These are phyloP conservation scores for Leptinotarsa texana DNA, from an alignment of 1,140 invertebrate species.

Conservation along the genomic window DNA sequence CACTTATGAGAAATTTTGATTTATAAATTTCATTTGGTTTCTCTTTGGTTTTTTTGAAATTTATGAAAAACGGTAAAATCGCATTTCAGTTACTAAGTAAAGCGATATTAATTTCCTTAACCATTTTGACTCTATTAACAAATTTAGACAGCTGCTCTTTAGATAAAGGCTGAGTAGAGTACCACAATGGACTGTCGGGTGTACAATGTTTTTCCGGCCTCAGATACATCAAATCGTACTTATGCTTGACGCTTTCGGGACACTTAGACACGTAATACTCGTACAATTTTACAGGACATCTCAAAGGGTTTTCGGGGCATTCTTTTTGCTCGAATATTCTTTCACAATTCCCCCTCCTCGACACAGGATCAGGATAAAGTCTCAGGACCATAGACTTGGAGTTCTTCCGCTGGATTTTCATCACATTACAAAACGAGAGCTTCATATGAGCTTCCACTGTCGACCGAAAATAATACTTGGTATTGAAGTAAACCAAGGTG, in stretches of 20 bases:
- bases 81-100: conserved; percentile 6
- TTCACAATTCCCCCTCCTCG: conserved; percentile 58
- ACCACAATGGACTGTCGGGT: conserved; percentile 91
- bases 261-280: conserved; percentile 95
- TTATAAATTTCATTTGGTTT: too few relatives aligned
- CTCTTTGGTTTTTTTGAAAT: not conserved
- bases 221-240: conserved; percentile 87
- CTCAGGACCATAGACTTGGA: conserved; percentile 61
- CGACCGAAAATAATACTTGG: conserved; percentile 89
- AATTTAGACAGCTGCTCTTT: conserved; percentile 78
- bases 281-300: conserved; percentile 90
- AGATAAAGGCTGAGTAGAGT: conserved; percentile 77
- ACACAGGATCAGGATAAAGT: conserved; percentile 65
- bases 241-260: conserved; percentile 85
- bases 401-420: conserved; percentile 67
- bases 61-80: not conserved
- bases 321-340: conserved; percentile 87
- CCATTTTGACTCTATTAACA: conserved; percentile 84
- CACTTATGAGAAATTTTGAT: too few relatives aligned
- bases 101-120: conserved; percentile 73
- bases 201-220: conserved; percentile 86
- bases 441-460: conserved; percentile 87
- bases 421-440: conserved; percentile 66
- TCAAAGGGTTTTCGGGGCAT: conserved; percentile 83
- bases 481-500: conserved; percentile 92